Percentiles rank a stretch among this genome's conserved stretches.
Conservation (phyloP, 2,888 invertebrate genomes). For the Geotrupes spiniger region DNA sequence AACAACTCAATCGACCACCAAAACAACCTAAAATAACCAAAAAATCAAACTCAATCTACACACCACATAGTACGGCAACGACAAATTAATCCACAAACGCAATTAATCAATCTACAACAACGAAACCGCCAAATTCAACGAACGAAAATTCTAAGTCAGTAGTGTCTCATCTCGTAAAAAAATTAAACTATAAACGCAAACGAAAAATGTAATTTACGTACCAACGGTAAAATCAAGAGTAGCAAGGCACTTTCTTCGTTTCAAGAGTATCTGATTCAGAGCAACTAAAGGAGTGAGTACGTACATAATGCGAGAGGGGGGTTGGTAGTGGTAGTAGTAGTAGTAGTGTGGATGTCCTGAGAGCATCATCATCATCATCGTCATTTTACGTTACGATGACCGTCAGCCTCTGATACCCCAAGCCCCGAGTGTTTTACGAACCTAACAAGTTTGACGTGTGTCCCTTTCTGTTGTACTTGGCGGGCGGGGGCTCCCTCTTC, state of each 20-base stretch:
- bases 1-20: no score
- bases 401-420: conserved; percentile 26
- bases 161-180: neutral
- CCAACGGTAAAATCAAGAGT: conserved; percentile 5
- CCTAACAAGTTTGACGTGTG: conserved; percentile 49
- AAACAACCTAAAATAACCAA: no score
- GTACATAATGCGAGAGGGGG: conserved; percentile 25
- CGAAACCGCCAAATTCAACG: no score
- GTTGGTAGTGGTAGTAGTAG: conserved; percentile 17
- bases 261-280: conserved; percentile 13
- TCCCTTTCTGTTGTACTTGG: conserved; percentile 43
- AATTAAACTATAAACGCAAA: conserved; percentile 1
- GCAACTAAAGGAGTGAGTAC: conserved; percentile 27
- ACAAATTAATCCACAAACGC: no score
- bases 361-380: conserved; percentile 14
- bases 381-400: conserved; percentile 21
- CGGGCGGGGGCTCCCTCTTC: conserved; percentile 37
- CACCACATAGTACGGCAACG: no score
- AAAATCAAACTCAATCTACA: no score
- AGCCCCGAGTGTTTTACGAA: conserved; percentile 39
- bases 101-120: no score
- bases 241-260: conserved; percentile 32
- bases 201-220: conserved; percentile 8
- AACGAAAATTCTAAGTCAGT: no score
- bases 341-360: conserved; percentile 14